Conservation (phyloP, 2,888 invertebrate genomes). For the Cistogaster globosa region DNA sequence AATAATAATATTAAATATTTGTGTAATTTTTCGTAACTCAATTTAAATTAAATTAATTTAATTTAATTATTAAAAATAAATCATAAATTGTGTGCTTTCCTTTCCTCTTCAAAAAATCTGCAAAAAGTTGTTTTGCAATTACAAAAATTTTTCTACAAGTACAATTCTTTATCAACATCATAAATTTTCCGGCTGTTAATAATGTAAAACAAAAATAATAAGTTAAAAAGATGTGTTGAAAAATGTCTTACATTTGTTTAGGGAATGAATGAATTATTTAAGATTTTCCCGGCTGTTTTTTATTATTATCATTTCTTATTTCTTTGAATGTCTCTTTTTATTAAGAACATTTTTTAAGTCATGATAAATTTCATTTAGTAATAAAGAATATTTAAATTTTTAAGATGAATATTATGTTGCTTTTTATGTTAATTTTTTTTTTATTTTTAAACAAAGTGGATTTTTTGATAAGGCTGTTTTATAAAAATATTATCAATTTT, state of each 20-base stretch:
- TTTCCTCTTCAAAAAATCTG: background rate
- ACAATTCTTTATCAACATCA: background rate
- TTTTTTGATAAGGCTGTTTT: too few species aligned
- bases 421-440: background rate
- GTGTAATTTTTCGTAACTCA: too few species aligned
- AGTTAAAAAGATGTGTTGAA: constrained; percentile 3
- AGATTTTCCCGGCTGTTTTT: constrained; percentile 12
- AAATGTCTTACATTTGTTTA: constrained; percentile 19
- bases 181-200: constrained; percentile 12
- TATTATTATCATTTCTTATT: background rate
- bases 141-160: background rate
- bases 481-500: too few species aligned
- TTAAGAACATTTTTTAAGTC: constrained; percentile 10
- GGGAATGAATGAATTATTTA: constrained; percentile 11
- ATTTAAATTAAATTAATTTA: too few species aligned
- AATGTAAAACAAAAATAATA: background rate
- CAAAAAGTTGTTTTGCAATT: background rate
- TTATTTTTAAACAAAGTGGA: background rate
- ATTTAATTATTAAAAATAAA: too few species aligned
- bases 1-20: too few species aligned
- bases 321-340: constrained; percentile 23
- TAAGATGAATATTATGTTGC: constrained; percentile 12
- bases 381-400: constrained; percentile 38
- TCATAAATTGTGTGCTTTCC: too few species aligned
- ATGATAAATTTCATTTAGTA: constrained; percentile 20